These are phyloP conservation scores for Vanessa cardui DNA, from an alignment of 2,888 invertebrate genomes.

Conservation along the genomic window DNA sequence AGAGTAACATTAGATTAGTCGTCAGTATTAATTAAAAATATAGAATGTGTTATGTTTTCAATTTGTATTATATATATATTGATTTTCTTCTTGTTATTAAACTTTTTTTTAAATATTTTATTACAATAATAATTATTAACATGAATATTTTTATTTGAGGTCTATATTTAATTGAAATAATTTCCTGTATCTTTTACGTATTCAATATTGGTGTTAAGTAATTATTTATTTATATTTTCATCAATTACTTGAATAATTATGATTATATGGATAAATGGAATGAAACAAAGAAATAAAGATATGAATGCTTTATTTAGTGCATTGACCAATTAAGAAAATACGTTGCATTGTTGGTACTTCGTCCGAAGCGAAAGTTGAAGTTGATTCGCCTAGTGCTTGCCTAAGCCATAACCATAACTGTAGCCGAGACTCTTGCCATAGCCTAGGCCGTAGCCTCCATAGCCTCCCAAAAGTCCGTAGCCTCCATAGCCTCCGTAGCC, in stretches of 20 bases:
- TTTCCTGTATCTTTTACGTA: too few relatives aligned
- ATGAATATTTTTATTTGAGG: too few relatives aligned
- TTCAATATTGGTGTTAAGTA: too few relatives aligned
- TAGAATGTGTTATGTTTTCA: too few relatives aligned
- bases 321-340: slow-evolving; percentile 43
- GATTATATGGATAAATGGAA: neutral
- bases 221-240: neutral
- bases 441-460: slow-evolving; percentile 41
- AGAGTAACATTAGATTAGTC: too few relatives aligned
- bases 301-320: slow-evolving; percentile 42
- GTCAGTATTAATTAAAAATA: too few relatives aligned
- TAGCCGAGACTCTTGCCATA: slow-evolving; percentile 36
- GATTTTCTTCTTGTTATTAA: too few relatives aligned
- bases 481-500: slow-evolving; percentile 27
- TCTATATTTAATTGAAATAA: too few relatives aligned
- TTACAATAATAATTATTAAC: too few relatives aligned
- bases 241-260: too few relatives aligned
- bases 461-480: slow-evolving; percentile 34
- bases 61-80: too few relatives aligned
- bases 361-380: slow-evolving; percentile 36
- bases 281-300: neutral
- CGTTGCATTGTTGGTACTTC: slow-evolving; percentile 40
- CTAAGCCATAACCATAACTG: slow-evolving; percentile 12
- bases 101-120: too few relatives aligned
- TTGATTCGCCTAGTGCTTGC: neutral